These are phyloP conservation scores for Polydrusus pterygomalis DNA, from an alignment of 2,888 invertebrate species.

Conservation along the genomic window DNA sequence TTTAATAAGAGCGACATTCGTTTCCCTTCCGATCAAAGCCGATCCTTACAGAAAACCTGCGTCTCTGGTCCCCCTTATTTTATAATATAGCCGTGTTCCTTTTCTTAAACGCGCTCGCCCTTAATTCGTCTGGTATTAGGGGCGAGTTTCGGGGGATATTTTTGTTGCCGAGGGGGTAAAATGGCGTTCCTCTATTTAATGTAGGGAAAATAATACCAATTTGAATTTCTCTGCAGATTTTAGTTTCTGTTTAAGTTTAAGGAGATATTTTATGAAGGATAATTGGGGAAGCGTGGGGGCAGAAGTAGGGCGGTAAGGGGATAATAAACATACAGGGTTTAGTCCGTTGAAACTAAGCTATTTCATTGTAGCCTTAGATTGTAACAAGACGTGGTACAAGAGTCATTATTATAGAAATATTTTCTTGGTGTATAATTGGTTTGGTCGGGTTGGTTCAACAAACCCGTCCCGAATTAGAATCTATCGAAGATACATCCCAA, in stretches of 20 bases:
- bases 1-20: conserved; percentile 30
- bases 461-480: too few relatives aligned
- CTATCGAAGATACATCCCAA: too few relatives aligned
- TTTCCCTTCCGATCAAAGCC: conserved; percentile 34
- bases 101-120: conserved; percentile 61
- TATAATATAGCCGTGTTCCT: conserved; percentile 52
- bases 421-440: too few relatives aligned
- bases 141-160: conserved; percentile 64
- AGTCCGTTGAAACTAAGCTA: background rate
- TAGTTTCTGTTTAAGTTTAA: conserved; percentile 69
- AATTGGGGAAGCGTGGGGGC: conserved; percentile 55
- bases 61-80: conserved; percentile 53
- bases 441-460: too few relatives aligned
- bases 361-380: background rate
- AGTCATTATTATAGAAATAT: background rate
- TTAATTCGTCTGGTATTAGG: conserved; percentile 64
- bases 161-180: conserved; percentile 61
- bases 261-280: conserved; percentile 67
- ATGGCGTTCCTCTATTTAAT: conserved; percentile 69
- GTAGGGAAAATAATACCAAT: conserved; percentile 70
- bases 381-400: too few relatives aligned
- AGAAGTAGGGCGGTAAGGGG: background rate
- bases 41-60: conserved; percentile 51
- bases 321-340: conserved; percentile 21
- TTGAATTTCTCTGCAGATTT: conserved; percentile 70